A percentile compares a stretch with the other conserved stretches of the same genome.
Conservation (phyloP, 2,888 invertebrate genomes). For the Lypha dubia region DNA sequence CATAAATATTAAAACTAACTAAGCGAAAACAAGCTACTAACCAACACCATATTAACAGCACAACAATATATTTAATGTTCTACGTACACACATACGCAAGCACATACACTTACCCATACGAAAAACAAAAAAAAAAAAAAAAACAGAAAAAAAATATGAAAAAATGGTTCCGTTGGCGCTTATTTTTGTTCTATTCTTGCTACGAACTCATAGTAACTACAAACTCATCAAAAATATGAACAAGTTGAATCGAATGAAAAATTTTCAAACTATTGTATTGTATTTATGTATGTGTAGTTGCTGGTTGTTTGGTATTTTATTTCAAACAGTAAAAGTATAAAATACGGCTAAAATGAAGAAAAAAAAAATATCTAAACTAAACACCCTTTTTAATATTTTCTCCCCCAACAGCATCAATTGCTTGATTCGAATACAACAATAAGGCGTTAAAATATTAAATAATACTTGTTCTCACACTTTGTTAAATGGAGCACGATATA, state of each 20-base stretch:
- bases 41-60: constrained; percentile 62
- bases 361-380: constrained; percentile 29
- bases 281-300: not conserved
- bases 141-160: too few relatives aligned
- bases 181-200: constrained; percentile 36
- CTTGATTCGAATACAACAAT: constrained; percentile 55
- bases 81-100: not conserved
- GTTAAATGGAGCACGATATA: constrained; percentile 69
- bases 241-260: constrained; percentile 58
- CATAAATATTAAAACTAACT: constrained; percentile 71
- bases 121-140: not conserved
- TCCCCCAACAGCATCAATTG: constrained; percentile 40
- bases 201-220: constrained; percentile 37
- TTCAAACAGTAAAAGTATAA: constrained; percentile 39
- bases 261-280: constrained; percentile 49
- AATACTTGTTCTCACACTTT: constrained; percentile 69
- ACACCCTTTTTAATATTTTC: constrained; percentile 62
- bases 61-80: constrained; percentile 44
- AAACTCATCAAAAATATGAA: constrained; percentile 68
- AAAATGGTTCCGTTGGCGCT: constrained; percentile 29
- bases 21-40: constrained; percentile 69
- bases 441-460: constrained; percentile 71
- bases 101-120: not conserved
- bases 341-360: constrained; percentile 1
- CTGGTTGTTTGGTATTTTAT: constrained; percentile 43